Base-by-base conservation (phyloP, 2,888 invertebrate genomes). In the Rhagonycha fulva region DNA sequence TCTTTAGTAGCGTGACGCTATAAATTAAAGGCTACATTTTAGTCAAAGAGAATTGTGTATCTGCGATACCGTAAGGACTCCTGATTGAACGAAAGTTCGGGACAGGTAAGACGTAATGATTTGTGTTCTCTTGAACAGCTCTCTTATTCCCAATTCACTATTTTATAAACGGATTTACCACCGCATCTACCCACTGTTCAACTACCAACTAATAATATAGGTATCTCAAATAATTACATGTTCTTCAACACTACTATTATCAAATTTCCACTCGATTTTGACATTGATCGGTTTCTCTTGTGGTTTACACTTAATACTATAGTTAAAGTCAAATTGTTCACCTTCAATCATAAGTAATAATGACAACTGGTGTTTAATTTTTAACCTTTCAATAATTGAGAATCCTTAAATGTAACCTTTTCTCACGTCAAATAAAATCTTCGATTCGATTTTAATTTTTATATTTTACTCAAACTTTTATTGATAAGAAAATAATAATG, bases 1-100 rank as follows among this genome's bases (percentile, higher is more conserved):
- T 84, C 85, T 85, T 86, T 83, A 84, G 82, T 82, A 86, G 84
- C 86, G 84, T 86, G 84, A 85, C 84, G 85, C 84, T 83, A 84
- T 86, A 86, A 86, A 86, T 85, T 85, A 82, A 77, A 77, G 77
- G 75, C 78, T 78, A 82, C 82, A 80, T 81, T 82, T 82, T 77
- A 79, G 82, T 80, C 80, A 79, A 80, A 81, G 81, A 80, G 81
- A 81, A 82, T 82, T 81, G 81, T 81, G 82, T 79, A 80, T 71
- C 63, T 69, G 74, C 62, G 72, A 74, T 77, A 74, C 80, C 80
- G 75, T 70, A 72, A 72, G 76, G 70, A 74, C 70, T 71, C 69
- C 75, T 78, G 79, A 79, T 82, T 82, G 82, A 82, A 81, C 79
- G 82, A 81, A 80, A 76, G 80, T 75, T 78, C 72, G 78, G 82